These are phyloP conservation scores for Nesogale talazaci DNA, from an alignment of 2,113 vertebrate species.

Conservation along the genomic window DNA sequence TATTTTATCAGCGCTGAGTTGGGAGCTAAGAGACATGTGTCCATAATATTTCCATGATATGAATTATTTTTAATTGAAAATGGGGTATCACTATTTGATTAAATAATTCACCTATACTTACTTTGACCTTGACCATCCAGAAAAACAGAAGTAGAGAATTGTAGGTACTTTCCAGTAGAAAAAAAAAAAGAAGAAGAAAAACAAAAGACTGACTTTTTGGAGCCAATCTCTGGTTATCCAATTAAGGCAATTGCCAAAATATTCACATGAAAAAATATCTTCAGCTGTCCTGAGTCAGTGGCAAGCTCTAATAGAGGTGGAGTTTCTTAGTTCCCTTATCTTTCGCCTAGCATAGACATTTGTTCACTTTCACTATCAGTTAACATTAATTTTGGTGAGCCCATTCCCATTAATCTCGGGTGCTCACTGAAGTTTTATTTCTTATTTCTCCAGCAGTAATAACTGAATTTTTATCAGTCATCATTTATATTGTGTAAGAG, in stretches of 20 bases:
- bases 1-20: not conserved
- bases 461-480: constrained; percentile 39
- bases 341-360: constrained; percentile 8
- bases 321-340: not conserved
- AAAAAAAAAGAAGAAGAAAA: not conserved
- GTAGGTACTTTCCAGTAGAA: constrained; percentile 22
- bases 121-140: not conserved
- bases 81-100: not conserved
- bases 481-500: constrained; percentile 53
- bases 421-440: constrained; percentile 31
- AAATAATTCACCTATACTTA: not conserved
- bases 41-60: not conserved
- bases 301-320: not conserved
- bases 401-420: constrained; percentile 1
- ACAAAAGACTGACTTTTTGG: not conserved
- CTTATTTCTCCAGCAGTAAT: constrained; percentile 3
- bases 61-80: constrained; percentile 49
- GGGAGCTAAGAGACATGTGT: not conserved
- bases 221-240: not conserved
- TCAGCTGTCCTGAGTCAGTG: not conserved
- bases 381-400: not conserved
- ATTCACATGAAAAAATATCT: not conserved
- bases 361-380: not conserved
- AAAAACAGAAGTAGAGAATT: constrained; percentile 29
- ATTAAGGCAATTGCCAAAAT: constrained; percentile 2